Conservation (phyloP, 1,140 invertebrate species). For the Micrasema minimum region DNA sequence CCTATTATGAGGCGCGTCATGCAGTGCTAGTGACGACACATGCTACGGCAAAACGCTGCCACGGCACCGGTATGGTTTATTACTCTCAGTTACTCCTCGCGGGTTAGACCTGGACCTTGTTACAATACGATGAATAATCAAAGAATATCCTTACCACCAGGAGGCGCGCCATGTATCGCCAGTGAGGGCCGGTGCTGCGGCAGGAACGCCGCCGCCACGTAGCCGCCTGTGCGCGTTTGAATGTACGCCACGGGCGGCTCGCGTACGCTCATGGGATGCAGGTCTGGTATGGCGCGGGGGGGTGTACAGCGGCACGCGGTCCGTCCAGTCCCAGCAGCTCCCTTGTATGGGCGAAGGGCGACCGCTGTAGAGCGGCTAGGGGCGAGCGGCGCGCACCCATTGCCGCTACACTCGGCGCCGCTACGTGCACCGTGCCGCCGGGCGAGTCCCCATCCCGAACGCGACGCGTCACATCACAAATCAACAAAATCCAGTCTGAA, state of each 20-base stretch:
- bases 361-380: constrained; percentile 77
- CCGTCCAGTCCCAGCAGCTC: constrained; percentile 81
- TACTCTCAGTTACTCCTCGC: no score
- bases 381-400: constrained; percentile 56
- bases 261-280: constrained; percentile 72
- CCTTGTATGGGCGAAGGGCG: constrained; percentile 85
- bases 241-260: constrained; percentile 83
- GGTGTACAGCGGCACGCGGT: constrained; percentile 60
- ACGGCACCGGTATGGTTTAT: no score
- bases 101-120: no score
- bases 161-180: constrained; percentile 58
- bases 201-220: constrained; percentile 86
- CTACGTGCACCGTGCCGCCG: constrained; percentile 49
- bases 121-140: no score
- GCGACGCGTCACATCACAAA: constrained; percentile 4
- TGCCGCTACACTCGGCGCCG: constrained; percentile 56
- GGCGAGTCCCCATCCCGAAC: not conserved
- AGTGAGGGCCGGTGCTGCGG: constrained; percentile 69
- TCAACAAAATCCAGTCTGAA: not conserved
- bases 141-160: constrained; percentile 61
- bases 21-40: no score
- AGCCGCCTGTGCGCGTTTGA: constrained; percentile 89
- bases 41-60: no score
- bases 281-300: constrained; percentile 65
- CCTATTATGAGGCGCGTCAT: no score